These are phyloP conservation scores for Chrysochloris asiatica DNA, from an alignment of 2,113 vertebrate genomes.

Conservation along the genomic window DNA sequence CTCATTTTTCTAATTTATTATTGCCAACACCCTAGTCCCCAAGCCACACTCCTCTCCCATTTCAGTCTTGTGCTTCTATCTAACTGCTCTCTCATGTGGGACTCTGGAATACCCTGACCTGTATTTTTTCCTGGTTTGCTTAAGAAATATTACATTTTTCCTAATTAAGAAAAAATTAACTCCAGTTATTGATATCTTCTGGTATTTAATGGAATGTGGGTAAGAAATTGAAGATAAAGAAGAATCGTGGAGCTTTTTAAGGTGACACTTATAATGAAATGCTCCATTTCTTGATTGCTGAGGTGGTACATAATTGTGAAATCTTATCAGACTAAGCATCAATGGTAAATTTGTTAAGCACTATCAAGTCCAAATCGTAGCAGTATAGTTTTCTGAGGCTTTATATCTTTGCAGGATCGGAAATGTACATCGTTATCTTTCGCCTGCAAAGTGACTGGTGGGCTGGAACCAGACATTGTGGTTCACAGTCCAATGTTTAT, in stretches of 20 bases:
- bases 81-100: neutral
- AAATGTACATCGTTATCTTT: too few species aligned
- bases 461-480: too few species aligned
- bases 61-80: too few species aligned
- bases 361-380: too few species aligned
- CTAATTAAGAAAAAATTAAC: neutral
- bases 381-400: too few species aligned
- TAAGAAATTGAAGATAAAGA: neutral
- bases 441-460: too few species aligned
- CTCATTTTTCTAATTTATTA: neutral
- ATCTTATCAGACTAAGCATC: too few species aligned
- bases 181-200: neutral
- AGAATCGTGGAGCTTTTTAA: neutral
- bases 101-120: neutral
- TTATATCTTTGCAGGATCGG: too few species aligned
- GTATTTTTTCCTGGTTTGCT: neutral
- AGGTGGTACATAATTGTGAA: neutral
- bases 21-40: neutral
- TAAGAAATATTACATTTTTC: neutral
- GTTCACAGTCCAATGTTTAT: too few species aligned
- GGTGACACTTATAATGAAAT: constrained; percentile 9
- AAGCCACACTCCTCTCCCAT: neutral
- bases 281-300: neutral
- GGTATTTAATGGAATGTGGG: neutral
- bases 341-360: too few species aligned